Base-by-base conservation (phyloP, 1,140 invertebrate species). In the Oscheius sp. region DNA sequence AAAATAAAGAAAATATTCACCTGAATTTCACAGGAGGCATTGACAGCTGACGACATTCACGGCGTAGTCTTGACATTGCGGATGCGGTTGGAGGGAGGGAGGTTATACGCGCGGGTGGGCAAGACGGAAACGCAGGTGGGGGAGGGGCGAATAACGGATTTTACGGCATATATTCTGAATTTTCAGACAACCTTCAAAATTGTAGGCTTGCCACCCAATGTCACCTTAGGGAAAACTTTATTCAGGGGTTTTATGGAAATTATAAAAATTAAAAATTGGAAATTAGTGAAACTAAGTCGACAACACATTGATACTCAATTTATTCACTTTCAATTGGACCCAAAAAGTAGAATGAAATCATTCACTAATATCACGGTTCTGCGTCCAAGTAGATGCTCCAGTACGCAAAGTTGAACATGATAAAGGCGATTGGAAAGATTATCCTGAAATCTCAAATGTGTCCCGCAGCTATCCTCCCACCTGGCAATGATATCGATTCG, bases 401-500 rank as follows among this genome's bases (percentile, higher is more conserved):
- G 78, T 97, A 94, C 0, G 94, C 91, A 73, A 98, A 86, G 86
- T 99, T 95, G 85, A 99, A 95, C 55, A 91, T 87, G 0, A 98
- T 76, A 55, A 83, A 83, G n/a, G 82, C 79, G 52, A 84, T 42
- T 1, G 81, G 82, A 71, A 84, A 84, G 85, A 38, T 94, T 88
- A 55, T 89, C 80, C 87, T 88, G 58, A 66, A 61, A 36, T 34
- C 3, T 20, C 7, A 55, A 26, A 55, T 23, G 7, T 15, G 28
- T 15, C 7, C 49, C 7, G 49, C 7, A 13, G 7, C 15, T 4
- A 7, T 23, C 7, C 15, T 15, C 36, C 59, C 31, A 82, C 82
- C 81, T 79, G 1, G 81, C 82, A 55, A 83, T 80, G 74, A 83
- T 83, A 74, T 83, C 81, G 36, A 83, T 83, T n/a, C 81, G 58